phyloP scores from a whole-genome alignment of 2,113 vertebrate species.

The Chaenocephalus aceratus region DNA sequence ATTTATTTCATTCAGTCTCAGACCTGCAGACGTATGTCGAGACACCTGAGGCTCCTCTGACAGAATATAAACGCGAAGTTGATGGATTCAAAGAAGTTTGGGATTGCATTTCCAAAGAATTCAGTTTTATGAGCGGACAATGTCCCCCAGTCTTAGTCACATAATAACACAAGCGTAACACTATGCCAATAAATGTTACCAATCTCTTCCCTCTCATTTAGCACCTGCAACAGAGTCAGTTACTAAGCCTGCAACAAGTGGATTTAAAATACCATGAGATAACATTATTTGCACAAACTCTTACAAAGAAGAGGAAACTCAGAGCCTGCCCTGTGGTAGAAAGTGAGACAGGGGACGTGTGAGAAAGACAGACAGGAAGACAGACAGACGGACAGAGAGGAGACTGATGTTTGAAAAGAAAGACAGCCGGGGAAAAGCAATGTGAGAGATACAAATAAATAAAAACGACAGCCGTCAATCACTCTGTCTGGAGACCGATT shows the following conservation, averaged over 20 bases:
- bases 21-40: constrained; percentile 8
- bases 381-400: constrained; percentile 7
- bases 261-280: not conserved
- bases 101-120: not conserved
- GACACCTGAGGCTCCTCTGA: constrained; percentile 16
- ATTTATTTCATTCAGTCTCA: constrained; percentile 8
- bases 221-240: not conserved
- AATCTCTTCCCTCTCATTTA: not conserved
- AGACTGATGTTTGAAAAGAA: constrained; percentile 24
- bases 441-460: not conserved
- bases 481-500: constrained; percentile 41
- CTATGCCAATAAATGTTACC: not conserved
- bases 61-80: not conserved
- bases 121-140: not conserved
- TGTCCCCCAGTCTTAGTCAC: not conserved
- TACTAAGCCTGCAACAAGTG: not conserved
- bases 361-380: not conserved
- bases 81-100: constrained; percentile 3
- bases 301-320: constrained; percentile 2
- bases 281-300: not conserved
- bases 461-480: constrained; percentile 50
- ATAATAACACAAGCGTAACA: not conserved
- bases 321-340: not conserved
- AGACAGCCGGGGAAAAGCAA: constrained; percentile 50
- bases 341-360: not conserved